Percentiles rank a stretch among this genome's conserved stretches.
These are phyloP conservation scores for Adela reaumurella DNA, from an alignment of 2,888 invertebrate genomes.

Conservation along the genomic window DNA sequence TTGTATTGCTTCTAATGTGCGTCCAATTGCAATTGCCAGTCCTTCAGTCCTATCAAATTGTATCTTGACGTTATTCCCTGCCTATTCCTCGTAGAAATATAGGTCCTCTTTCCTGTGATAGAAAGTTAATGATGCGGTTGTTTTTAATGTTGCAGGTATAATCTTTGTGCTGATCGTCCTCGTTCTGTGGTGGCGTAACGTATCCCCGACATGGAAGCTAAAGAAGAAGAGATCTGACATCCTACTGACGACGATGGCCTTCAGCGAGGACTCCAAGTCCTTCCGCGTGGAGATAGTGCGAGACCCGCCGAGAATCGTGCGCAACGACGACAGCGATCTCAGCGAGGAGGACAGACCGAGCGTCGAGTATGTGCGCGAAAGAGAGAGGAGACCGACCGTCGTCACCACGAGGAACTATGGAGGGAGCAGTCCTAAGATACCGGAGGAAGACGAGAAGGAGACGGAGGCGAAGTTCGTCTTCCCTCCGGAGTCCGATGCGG, in stretches of 20 bases:
- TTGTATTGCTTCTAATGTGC: too few relatives aligned
- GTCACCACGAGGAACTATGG: conserved; percentile 3
- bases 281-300: conserved; percentile 5
- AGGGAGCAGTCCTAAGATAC: conserved; percentile 11
- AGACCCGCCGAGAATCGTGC: conserved; percentile 1
- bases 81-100: too few relatives aligned
- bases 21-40: too few relatives aligned
- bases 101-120: too few relatives aligned
- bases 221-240: conserved; percentile 3
- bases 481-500: conserved; percentile 9
- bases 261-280: conserved; percentile 1
- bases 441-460: conserved; percentile 15
- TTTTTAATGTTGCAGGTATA: too few relatives aligned
- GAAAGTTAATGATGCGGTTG: too few relatives aligned
- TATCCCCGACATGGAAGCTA: conserved; percentile 5
- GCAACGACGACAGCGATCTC: background rate
- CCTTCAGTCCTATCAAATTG: too few relatives aligned
- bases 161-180: conserved; percentile 12
- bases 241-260: conserved; percentile 4
- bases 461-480: background rate
- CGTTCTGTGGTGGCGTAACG: conserved; percentile 13
- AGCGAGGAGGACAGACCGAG: conserved; percentile 2
- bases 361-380: conserved; percentile 11
- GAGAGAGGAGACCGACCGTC: conserved; percentile 4
- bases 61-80: too few relatives aligned